Evolutionary conservation across 2,888 invertebrate species (phyloP).

Genomic region (Latrodectus hesperus): DNA sequence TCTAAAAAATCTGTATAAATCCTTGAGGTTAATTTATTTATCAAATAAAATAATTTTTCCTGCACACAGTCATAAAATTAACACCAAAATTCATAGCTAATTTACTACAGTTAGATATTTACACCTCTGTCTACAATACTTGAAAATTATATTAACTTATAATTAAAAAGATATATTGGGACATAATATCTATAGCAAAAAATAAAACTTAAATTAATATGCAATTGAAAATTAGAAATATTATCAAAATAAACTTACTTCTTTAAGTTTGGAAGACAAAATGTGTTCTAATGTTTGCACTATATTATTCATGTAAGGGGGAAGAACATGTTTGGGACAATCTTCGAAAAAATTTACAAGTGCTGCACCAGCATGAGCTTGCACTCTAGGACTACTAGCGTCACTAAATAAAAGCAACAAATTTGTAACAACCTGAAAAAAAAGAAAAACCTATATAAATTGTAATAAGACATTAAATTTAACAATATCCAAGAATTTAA

Average conservation of each 20-base stretch:
- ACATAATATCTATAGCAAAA: not conserved
- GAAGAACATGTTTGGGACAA: slow-evolving; percentile 94
- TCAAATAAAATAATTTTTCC: too few relatives aligned
- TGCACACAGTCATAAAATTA: too few relatives aligned
- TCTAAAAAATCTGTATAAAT: too few relatives aligned
- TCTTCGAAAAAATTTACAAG: slow-evolving; percentile 99
- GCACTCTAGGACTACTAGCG: slow-evolving; percentile 92
- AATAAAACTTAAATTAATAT: not conserved
- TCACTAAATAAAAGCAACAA: slow-evolving; percentile 91
- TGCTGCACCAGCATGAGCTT: slow-evolving; percentile 93
- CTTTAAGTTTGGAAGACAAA: slow-evolving; percentile 93
- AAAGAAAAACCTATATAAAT: not conserved
- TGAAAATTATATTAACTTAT: too few relatives aligned
- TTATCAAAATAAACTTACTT: slow-evolving; percentile 77
- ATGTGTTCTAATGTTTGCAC: slow-evolving; percentile 93
- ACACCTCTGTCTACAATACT: too few relatives aligned
- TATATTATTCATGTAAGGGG: slow-evolving; percentile 90
- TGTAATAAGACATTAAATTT: not conserved
- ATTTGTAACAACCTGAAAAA: slow-evolving; percentile 84
- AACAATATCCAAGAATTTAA: not conserved
- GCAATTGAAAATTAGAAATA: not conserved
- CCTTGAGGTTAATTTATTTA: too few relatives aligned
- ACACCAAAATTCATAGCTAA: too few relatives aligned
- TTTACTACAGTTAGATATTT: too few relatives aligned
- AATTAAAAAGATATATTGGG: too few relatives aligned